Evolutionary conservation across 92 coral and sea anemone genomes (phyloP).

Genomic region (Epizoanthus ramosus): DNA sequence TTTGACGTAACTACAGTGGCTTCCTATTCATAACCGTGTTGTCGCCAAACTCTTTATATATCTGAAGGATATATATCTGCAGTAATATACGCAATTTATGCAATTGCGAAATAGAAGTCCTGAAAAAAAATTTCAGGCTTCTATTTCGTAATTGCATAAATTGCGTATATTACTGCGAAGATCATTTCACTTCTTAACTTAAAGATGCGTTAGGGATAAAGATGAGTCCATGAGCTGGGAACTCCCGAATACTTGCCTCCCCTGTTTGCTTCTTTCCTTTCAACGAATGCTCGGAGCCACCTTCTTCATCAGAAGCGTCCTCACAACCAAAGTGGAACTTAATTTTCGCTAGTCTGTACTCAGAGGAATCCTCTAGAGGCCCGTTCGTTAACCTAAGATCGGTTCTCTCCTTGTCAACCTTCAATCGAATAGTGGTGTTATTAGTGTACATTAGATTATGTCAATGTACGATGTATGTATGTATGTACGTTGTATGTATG

Average conservation of each 20-base stretch:
- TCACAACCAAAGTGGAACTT: conserved; percentile 56
- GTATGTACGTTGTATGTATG: no score
- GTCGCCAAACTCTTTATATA: no score
- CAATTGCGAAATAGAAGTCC: no score
- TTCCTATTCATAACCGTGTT: no score
- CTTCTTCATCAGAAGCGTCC: conserved; percentile 13
- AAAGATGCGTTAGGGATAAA: neutral
- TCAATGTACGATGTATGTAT: no score
- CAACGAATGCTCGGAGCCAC: conserved; percentile 56
- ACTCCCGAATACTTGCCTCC: conserved; percentile 32
- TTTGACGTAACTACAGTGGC: no score
- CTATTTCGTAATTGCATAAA: no score
- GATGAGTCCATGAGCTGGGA: neutral
- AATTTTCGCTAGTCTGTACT: conserved; percentile 42
- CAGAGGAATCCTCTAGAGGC: conserved; percentile 40
- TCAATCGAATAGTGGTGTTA: neutral
- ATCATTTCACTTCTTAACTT: no score
- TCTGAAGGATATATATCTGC: no score
- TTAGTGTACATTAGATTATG: neutral
- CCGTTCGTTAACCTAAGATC: conserved; percentile 51
- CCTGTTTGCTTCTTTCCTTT: conserved; percentile 46
- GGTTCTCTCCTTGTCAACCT: conserved; percentile 26
- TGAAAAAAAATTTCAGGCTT: no score
- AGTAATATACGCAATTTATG: no score
- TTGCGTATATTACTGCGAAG: no score